phyloP scores from a whole-genome alignment of 1,140 invertebrate species.

The Drosophila dunni region DNA sequence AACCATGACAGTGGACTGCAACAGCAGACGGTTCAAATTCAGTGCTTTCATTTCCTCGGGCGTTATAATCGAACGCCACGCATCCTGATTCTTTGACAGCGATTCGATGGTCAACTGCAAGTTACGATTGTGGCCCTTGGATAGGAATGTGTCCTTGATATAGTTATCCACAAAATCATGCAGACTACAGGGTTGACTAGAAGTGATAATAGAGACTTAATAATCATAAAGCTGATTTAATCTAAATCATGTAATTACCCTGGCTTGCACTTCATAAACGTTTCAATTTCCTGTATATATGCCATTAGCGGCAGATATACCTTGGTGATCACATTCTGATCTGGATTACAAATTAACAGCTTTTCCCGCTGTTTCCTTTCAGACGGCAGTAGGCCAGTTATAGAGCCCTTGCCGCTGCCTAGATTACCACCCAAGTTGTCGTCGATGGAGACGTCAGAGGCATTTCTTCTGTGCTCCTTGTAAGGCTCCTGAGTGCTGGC shows the following conservation, averaged over 20 bases:
- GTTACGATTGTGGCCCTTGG: constrained; percentile 86
- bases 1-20: constrained; percentile 88
- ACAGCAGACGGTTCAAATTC: constrained; percentile 88
- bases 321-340: constrained; percentile 90
- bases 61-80: constrained; percentile 89
- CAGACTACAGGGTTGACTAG: constrained; percentile 87
- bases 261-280: constrained; percentile 87
- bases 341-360: constrained; percentile 89
- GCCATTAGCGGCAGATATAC: constrained; percentile 90
- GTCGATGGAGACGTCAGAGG: constrained; percentile 80
- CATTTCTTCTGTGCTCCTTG: constrained; percentile 86
- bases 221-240: neutral
- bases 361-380: constrained; percentile 85
- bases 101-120: constrained; percentile 87
- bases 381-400: constrained; percentile 58
- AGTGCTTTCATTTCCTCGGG: constrained; percentile 88
- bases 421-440: constrained; percentile 65
- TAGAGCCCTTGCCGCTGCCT: constrained; percentile 65
- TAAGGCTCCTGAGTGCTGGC: constrained; percentile 85
- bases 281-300: constrained; percentile 92
- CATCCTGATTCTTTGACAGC: constrained; percentile 90
- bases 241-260: constrained; percentile 85
- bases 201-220: neutral
- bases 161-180: constrained; percentile 91
- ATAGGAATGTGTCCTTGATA: constrained; percentile 89